A percentile compares a stretch with the other conserved stretches of the same genome.
These are phyloP conservation scores for Acromyrmex heyeri DNA, from an alignment of 1,140 invertebrate genomes.

Conservation along the genomic window DNA sequence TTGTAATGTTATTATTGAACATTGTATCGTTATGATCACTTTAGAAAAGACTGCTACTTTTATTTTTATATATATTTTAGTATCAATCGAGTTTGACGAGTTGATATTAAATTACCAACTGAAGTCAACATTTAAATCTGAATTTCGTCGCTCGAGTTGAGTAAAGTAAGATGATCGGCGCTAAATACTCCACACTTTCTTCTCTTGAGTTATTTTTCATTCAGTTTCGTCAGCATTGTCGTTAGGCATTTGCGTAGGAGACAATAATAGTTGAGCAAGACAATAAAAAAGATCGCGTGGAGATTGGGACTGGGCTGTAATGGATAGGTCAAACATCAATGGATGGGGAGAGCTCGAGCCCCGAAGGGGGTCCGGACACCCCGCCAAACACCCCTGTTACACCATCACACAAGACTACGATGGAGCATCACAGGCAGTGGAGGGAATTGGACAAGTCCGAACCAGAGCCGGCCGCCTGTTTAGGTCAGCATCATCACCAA, in stretches of 20 bases:
- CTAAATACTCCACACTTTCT: conserved; percentile 78
- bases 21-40: not conserved
- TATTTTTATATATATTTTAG: not conserved
- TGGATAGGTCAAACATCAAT: conserved; percentile 86
- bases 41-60: not conserved
- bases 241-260: conserved; percentile 85
- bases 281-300: conserved; percentile 79
- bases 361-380: conserved; percentile 88
- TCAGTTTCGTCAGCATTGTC: conserved; percentile 82
- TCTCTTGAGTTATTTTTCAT: conserved; percentile 74
- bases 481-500: conserved; percentile 83
- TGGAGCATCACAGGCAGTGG: conserved; percentile 80
- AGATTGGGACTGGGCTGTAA: conserved; percentile 86
- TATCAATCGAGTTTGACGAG: not conserved
- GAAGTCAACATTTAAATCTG: not conserved
- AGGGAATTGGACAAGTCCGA: conserved; percentile 79
- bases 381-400: conserved; percentile 87
- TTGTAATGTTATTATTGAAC: conserved; percentile 15
- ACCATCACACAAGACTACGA: conserved; percentile 84
- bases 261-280: conserved; percentile 83
- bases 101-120: not conserved
- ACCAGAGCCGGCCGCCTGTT: conserved; percentile 79
- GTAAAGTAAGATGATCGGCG: conserved; percentile 25
- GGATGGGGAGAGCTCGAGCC: conserved; percentile 87
- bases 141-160: not conserved